phyloP scores from a whole-genome alignment of 2,888 invertebrate genomes.

The Eulithis testata region DNA sequence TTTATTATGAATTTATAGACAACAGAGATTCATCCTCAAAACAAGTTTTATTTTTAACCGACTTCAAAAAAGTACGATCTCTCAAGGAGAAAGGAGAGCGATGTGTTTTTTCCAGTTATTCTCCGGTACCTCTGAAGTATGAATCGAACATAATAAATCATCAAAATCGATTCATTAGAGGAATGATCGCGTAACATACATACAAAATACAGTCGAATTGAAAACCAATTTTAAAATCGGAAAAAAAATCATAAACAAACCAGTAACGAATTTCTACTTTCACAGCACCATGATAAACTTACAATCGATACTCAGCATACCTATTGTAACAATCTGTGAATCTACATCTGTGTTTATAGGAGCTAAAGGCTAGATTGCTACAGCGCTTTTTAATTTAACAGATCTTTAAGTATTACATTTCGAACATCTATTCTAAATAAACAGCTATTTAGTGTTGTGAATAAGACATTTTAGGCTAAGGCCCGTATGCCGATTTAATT shows the following conservation, averaged over 20 bases:
- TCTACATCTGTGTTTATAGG: constrained; percentile 4
- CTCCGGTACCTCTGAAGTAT: too few species aligned
- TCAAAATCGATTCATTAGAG: too few species aligned
- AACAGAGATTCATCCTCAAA: too few species aligned
- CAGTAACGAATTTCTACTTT: constrained; percentile 8
- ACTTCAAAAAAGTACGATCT: too few species aligned
- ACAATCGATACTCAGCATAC: constrained; percentile 30
- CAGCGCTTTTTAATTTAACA: neutral
- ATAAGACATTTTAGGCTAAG: constrained; percentile 5
- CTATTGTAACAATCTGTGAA: constrained; percentile 8
- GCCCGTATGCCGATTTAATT: neutral
- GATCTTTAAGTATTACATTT: neutral
- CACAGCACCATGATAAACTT: constrained; percentile 46
- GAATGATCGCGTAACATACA: too few species aligned
- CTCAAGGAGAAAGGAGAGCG: too few species aligned
- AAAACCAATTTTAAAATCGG: too few species aligned
- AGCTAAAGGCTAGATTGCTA: constrained; percentile 11
- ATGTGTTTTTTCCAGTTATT: too few species aligned
- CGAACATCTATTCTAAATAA: constrained; percentile 8
- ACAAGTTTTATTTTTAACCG: too few species aligned
- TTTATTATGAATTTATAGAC: too few species aligned
- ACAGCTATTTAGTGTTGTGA: neutral
- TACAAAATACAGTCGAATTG: too few species aligned
- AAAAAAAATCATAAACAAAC: neutral
- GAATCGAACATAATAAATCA: too few species aligned